These are phyloP conservation scores for Pasiphila rectangulata DNA, from an alignment of 2,888 invertebrate species.

Conservation along the genomic window DNA sequence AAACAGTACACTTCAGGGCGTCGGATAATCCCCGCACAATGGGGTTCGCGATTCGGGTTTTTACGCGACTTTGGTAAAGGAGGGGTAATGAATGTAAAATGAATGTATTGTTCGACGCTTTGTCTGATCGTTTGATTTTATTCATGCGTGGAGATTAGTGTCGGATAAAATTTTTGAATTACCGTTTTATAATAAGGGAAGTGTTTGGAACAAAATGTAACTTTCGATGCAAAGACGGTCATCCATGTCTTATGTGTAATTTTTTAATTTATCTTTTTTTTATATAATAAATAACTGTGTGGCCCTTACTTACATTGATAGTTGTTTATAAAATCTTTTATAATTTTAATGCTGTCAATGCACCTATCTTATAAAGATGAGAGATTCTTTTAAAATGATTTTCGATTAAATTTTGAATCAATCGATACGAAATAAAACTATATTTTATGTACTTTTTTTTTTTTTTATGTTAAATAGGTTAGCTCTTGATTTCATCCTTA, in stretches of 20 bases:
- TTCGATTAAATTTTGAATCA: no score
- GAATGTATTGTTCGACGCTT: slow-evolving; percentile 20
- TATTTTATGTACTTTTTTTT: no score
- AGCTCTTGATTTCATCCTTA: no score
- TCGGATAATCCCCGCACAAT: slow-evolving; percentile 47
- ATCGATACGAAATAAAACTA: no score
- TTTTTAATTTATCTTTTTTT: background rate
- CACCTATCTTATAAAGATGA: no score
- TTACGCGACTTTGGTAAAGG: slow-evolving; percentile 31
- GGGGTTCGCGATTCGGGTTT: slow-evolving; percentile 36
- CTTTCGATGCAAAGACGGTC: background rate
- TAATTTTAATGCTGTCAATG: no score
- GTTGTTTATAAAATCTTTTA: no score
- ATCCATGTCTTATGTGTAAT: no score
- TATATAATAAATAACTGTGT: background rate
- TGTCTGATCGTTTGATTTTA: slow-evolving; percentile 26
- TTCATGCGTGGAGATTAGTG: slow-evolving; percentile 27
- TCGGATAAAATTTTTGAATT: slow-evolving; percentile 20
- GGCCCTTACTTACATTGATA: no score
- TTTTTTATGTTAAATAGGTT: no score
- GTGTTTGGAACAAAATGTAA: slow-evolving; percentile 10
- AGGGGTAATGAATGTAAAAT: slow-evolving; percentile 29
- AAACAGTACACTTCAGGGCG: slow-evolving; percentile 52
- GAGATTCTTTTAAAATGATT: no score
- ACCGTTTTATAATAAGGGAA: slow-evolving; percentile 11